phyloP scores from a whole-genome alignment of 2,113 vertebrate species.

The Melospiza melodia region DNA sequence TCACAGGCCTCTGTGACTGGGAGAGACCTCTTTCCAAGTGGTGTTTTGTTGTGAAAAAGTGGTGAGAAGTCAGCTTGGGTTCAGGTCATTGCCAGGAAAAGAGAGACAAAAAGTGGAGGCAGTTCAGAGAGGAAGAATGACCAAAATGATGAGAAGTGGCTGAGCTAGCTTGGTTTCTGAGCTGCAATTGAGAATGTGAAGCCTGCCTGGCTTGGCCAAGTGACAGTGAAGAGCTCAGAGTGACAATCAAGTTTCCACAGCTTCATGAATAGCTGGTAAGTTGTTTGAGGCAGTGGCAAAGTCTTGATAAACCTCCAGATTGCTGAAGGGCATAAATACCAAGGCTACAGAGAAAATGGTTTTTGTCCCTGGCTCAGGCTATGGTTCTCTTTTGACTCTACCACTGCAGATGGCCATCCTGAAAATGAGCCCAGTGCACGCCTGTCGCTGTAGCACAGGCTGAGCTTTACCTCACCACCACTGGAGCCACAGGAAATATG shows the following conservation, averaged over 20 bases:
- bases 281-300: neutral
- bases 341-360: slow-evolving; percentile 5
- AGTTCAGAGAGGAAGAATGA: neutral
- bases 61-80: neutral
- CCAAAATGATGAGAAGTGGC: slow-evolving; percentile 10
- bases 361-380: neutral
- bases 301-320: slow-evolving; percentile 24
- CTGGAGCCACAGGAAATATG: neutral
- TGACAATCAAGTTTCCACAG: neutral
- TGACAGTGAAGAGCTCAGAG: neutral
- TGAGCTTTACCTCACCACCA: neutral
- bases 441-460: neutral
- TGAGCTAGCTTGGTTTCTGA: slow-evolving; percentile 14
- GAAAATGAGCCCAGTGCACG: neutral
- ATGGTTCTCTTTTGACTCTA: neutral
- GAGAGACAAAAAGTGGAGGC: neutral
- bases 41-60: neutral
- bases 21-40: neutral
- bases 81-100: slow-evolving; percentile 6
- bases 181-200: slow-evolving; percentile 1
- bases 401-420: neutral
- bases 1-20: neutral
- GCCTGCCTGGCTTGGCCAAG: neutral
- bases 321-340: neutral
- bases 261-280: slow-evolving; percentile 1